Percentiles rank a stretch among this genome's conserved stretches.
Conservation (phyloP, 2,888 invertebrate genomes). For the Itoplectis maculator region DNA sequence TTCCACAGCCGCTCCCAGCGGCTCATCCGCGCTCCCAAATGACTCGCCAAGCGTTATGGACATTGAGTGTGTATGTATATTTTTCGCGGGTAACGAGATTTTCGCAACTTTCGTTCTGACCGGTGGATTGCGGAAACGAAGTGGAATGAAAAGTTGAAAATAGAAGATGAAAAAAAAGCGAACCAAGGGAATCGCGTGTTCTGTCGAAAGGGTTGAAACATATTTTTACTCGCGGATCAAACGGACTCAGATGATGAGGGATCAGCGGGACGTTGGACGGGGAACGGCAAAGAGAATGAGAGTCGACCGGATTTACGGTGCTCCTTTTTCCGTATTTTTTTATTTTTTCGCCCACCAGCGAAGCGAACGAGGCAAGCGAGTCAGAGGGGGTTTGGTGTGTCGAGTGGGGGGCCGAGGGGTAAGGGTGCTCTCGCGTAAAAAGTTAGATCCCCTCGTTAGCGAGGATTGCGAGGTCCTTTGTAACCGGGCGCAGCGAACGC, state of each 20-base stretch:
- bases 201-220: conserved; percentile 48
- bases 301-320: conserved; percentile 57
- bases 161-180: neutral
- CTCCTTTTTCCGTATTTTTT: conserved; percentile 27
- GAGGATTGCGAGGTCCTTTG: conserved; percentile 67
- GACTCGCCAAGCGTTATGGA: neutral
- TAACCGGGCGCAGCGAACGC: conserved; percentile 55
- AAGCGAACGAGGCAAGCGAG: conserved; percentile 40
- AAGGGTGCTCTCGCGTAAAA: conserved; percentile 56
- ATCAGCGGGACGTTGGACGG: neutral
- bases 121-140: conserved; percentile 10
- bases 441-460: conserved; percentile 69
- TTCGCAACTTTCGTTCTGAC: neutral
- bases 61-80: conserved; percentile 5
- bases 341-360: conserved; percentile 25
- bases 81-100: conserved; percentile 24
- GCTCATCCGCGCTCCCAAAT: neutral
- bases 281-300: conserved; percentile 31
- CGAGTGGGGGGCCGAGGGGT: neutral
- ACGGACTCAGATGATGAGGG: conserved; percentile 47
- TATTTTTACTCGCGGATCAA: conserved; percentile 63
- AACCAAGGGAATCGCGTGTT: neutral
- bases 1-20: neutral
- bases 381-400: neutral
- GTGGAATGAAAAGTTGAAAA: conserved; percentile 5